phyloP scores from a whole-genome alignment of 2,888 invertebrate species.

The Galerucella nymphaeae region DNA sequence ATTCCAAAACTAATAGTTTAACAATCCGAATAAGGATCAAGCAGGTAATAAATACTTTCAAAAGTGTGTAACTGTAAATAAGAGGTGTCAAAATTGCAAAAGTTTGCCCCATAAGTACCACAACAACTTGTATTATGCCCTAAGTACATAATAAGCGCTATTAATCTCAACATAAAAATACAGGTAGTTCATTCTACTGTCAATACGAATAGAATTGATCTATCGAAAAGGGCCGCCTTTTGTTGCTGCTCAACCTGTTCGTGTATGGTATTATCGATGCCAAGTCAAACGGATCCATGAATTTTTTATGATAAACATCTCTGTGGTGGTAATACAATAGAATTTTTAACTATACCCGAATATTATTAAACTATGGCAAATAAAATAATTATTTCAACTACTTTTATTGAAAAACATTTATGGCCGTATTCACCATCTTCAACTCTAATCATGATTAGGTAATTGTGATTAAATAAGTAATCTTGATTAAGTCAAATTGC shows the following conservation, averaged over 20 bases:
- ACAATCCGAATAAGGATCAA: slow-evolving; percentile 6
- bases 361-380: too few relatives aligned
- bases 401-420: too few relatives aligned
- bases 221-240: slow-evolving; percentile 48
- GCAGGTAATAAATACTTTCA: slow-evolving; percentile 20
- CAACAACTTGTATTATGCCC: slow-evolving; percentile 30
- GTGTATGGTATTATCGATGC: slow-evolving; percentile 2
- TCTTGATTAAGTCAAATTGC: too few relatives aligned
- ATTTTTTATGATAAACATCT: slow-evolving; percentile 16
- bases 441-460: too few relatives aligned
- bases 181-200: slow-evolving; percentile 53
- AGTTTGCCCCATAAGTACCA: slow-evolving; percentile 30
- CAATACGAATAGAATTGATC: slow-evolving; percentile 58
- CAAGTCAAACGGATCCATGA: slow-evolving; percentile 29
- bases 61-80: slow-evolving; percentile 29
- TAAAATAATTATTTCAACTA: too few relatives aligned
- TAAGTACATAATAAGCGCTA: slow-evolving; percentile 37
- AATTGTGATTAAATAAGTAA: too few relatives aligned
- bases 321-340: not conserved
- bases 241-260: slow-evolving; percentile 37
- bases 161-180: slow-evolving; percentile 39
- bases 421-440: too few relatives aligned
- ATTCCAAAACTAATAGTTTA: slow-evolving; percentile 6
- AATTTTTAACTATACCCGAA: not conserved
- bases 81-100: slow-evolving; percentile 37